Evolutionary conservation across 2,113 vertebrate genomes (phyloP), one percentile per base, ranked within the genome.

Genomic region (Oreochromis spilurus): DNA sequence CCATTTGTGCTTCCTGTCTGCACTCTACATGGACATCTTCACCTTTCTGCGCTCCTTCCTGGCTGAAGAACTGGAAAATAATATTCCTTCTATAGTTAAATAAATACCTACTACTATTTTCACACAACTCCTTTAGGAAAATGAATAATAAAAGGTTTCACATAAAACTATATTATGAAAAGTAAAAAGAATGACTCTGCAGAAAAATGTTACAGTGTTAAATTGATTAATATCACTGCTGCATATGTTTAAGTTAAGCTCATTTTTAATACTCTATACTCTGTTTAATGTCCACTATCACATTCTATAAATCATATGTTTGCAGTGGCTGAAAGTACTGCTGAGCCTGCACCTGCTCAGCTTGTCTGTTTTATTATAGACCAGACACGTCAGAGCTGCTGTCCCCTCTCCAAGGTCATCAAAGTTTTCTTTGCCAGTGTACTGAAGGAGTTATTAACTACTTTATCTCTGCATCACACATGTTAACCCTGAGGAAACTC

Each of bases 321-420:
- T 65, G 60, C 60, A 65, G 10, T 65, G 60, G 60, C 34, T 65
- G 60, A 38, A 65, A 65, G 60, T 65, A 65, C 31, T 65, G 60
- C 60, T 65, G 60, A 65, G 60, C 60, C 60, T 65, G 60, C 34
- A 65, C 60, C 60, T 65, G 60, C 60, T 65, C 34, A 65, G 19
- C 60, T 38, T 65, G 60, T 38, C 60, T 65, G 34, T 65, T 65
- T 65, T 65, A 65, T 65, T 65, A 38, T 38, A 65, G 60, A 38
- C 0, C 60, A 38, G 34, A 65, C 6, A 1, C 6, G 2, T 36
- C 60, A 65, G 10, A 65, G 19, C 60, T 21, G 19, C 34, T 0
- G 60, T 38, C 34, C 17, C 34, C 10, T 65, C 31, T 38, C 6
- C 60, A 65, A 65, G 60, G 60, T 65, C 60, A 38, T 38, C 60